These are phyloP conservation scores for Helogale parvula DNA, from an alignment of 2,113 vertebrate genomes.

Conservation along the genomic window DNA sequence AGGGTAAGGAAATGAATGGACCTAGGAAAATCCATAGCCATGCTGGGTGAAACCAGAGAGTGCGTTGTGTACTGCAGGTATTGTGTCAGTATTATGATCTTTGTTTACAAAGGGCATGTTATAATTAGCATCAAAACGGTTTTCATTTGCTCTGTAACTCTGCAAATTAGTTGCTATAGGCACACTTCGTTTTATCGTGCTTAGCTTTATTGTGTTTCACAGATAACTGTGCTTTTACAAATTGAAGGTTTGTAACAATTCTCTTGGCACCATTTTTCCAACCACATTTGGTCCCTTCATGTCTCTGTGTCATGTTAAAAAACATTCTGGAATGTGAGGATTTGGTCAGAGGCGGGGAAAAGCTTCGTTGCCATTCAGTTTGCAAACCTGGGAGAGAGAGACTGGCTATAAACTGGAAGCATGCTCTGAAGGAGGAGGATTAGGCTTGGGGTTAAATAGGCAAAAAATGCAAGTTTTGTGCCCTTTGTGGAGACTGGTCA, in stretches of 20 bases:
- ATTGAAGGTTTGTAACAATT: not conserved
- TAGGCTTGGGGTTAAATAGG: not conserved
- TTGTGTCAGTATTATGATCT: not conserved
- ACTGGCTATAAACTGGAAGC: not conserved
- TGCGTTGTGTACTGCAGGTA: not conserved
- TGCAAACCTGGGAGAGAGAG: not conserved
- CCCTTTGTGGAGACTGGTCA: not conserved
- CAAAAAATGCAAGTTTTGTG: not conserved
- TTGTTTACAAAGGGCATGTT: constrained; percentile 4
- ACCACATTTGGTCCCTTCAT: not conserved
- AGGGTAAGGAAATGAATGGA: constrained; percentile 27
- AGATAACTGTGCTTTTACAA: not conserved
- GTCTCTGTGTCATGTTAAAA: not conserved
- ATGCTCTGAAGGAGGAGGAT: not conserved
- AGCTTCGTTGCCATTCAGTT: not conserved
- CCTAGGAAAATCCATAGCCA: not conserved
- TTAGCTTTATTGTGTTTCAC: not conserved
- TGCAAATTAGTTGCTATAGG: not conserved
- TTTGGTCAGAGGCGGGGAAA: not conserved
- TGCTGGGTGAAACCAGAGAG: not conserved
- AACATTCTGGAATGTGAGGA: not conserved
- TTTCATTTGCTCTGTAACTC: not conserved
- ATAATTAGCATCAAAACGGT: not conserved
- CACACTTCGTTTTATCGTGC: not conserved
- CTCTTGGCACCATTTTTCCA: not conserved